Evolutionary conservation across 2,113 vertebrate genomes (phyloP).

Genomic region (Aspiorhynchus laticeps): DNA sequence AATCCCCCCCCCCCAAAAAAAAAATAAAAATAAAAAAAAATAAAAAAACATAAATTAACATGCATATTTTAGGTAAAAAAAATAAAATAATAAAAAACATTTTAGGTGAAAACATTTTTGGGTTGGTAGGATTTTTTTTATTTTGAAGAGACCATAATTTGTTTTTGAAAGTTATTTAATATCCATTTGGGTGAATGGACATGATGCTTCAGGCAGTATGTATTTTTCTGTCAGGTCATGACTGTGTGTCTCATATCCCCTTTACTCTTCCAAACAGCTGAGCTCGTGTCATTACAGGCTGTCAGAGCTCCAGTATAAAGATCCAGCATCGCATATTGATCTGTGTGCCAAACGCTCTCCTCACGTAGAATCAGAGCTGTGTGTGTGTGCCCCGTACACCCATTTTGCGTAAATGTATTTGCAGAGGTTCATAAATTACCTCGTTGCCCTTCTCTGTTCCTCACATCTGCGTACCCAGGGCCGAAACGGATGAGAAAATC

Average conservation of each 20-base stretch:
- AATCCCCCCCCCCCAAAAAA: no score
- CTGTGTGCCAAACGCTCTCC: conserved; percentile 17
- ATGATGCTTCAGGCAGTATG: conserved; percentile 12
- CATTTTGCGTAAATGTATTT: conserved; percentile 27
- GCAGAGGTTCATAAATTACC: conserved; percentile 31
- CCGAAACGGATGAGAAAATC: conserved; percentile 43
- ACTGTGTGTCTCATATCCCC: neutral
- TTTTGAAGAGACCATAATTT: neutral
- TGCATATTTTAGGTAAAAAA: no score
- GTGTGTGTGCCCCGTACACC: neutral
- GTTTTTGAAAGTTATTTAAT: neutral
- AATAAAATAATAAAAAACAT: accelerated
- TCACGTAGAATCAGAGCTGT: neutral
- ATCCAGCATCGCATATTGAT: conserved; percentile 21
- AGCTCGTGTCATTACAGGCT: conserved; percentile 3
- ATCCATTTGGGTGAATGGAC: neutral
- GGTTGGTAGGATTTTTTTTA: neutral
- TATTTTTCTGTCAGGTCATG: conserved; percentile 13
- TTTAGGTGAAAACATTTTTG: no score
- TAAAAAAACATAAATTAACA: no score
- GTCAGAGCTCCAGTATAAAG: conserved; percentile 13
- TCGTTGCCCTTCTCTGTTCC: neutral
- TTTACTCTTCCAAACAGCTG: conserved; percentile 11
- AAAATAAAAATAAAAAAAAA: no score
- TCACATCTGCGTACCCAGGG: conserved; percentile 28